phyloP scores from a whole-genome alignment of 2,113 vertebrate genomes.

The Cranoglanis bouderius region DNA sequence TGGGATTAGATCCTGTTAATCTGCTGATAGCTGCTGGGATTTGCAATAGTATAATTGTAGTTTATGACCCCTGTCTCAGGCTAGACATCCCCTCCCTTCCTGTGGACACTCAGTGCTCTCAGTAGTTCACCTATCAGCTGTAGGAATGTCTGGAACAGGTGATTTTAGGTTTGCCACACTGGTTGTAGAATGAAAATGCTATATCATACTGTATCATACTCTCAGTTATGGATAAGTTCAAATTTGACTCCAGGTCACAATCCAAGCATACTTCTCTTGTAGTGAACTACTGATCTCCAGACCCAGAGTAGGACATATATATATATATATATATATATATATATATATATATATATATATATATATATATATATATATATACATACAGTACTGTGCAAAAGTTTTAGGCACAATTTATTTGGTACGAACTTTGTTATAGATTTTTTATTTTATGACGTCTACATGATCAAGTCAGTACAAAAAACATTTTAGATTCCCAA shows the following conservation, averaged over 20 bases:
- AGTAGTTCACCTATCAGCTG: not conserved
- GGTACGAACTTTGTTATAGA: too few species aligned
- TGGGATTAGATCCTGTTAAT: slow-evolving; percentile 35
- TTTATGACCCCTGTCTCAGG: slow-evolving; percentile 26
- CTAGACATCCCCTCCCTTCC: not conserved
- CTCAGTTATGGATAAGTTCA: not conserved
- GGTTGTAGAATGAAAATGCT: not conserved
- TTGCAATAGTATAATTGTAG: slow-evolving; percentile 24
- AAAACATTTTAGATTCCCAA: too few species aligned
- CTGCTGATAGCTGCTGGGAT: slow-evolving; percentile 33
- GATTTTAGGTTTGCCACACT: not conserved
- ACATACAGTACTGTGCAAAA: too few species aligned
- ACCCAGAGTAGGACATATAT: not conserved
- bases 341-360: not conserved
- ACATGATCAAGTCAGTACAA: too few species aligned
- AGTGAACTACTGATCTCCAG: not conserved
- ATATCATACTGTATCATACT: not conserved
- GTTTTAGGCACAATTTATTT: too few species aligned
- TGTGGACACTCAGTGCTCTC: not conserved
- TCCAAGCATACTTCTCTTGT: too few species aligned
- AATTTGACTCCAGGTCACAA: not conserved
- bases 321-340: not conserved
- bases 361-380: too few species aligned
- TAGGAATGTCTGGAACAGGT: not conserved
- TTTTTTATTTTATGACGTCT: too few species aligned